These are phyloP conservation scores for Danio kyathit DNA, from an alignment of 2,797 vertebrate genomes.

Conservation along the genomic window DNA sequence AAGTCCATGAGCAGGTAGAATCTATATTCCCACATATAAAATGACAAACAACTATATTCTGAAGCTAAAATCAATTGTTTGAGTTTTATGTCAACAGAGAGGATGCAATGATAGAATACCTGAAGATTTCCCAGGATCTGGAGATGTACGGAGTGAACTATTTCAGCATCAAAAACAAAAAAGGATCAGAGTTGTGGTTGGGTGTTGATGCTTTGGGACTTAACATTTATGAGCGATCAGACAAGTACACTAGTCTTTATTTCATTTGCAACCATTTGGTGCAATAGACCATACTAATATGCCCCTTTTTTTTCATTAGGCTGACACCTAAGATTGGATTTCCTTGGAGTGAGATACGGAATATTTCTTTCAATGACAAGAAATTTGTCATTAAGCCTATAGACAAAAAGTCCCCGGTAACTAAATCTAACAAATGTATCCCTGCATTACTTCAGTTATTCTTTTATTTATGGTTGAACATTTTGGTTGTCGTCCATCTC, in stretches of 20 bases:
- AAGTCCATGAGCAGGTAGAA: conserved; percentile 91
- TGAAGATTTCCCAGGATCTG: conserved; percentile 97
- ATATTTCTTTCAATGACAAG: conserved; percentile 99
- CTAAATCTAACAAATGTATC: conserved; percentile 49
- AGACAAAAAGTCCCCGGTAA: conserved; percentile 97
- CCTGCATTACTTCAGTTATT: not conserved
- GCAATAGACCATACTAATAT: not conserved
- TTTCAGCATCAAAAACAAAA: conserved; percentile 98
- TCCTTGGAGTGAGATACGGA: conserved; percentile 98
- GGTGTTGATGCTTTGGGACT: conserved; percentile 96
- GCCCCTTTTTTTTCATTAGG: conserved; percentile 72
- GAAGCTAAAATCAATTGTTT: not conserved
- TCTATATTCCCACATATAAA: not conserved
- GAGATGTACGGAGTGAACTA: conserved; percentile 99
- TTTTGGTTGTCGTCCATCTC: not conserved
- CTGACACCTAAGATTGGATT: conserved; percentile 98
- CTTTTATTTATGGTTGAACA: not conserved
- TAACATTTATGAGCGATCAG: conserved; percentile 96
- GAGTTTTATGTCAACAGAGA: conserved; percentile 78
- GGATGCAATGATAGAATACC: conserved; percentile 95
- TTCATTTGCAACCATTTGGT: not conserved
- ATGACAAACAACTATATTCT: not conserved
- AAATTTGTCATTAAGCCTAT: conserved; percentile 99
- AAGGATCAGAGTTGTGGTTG: conserved; percentile 94
- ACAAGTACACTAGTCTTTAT: conserved; percentile 80